phyloP scores from a whole-genome alignment of 2,888 invertebrate genomes.

The Epirrhoe alternata region DNA sequence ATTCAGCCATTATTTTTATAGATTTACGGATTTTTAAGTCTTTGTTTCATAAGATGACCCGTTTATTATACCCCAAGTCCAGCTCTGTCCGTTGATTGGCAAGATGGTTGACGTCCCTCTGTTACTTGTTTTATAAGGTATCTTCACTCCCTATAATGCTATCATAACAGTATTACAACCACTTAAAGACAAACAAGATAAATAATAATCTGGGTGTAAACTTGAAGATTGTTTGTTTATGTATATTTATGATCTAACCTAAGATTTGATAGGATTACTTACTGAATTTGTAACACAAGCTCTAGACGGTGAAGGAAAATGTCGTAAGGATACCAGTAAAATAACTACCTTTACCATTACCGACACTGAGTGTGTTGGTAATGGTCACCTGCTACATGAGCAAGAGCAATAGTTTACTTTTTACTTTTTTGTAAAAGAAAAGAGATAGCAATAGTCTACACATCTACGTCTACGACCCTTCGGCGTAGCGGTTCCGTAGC shows the following conservation, averaged over 20 bases:
- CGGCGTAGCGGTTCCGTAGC: slow-evolving; percentile 9
- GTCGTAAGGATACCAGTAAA: too few species aligned
- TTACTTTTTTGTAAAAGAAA: too few species aligned
- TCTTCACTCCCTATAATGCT: slow-evolving; percentile 13
- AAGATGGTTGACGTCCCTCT: slow-evolving; percentile 20
- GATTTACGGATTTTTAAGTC: too few species aligned
- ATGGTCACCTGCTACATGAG: too few species aligned
- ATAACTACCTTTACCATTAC: too few species aligned
- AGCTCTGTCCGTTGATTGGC: slow-evolving; percentile 17
- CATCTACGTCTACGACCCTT: not conserved
- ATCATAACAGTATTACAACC: slow-evolving; percentile 11
- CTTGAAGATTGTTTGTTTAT: not conserved
- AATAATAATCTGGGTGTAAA: not conserved
- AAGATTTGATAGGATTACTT: not conserved
- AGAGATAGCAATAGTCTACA: too few species aligned
- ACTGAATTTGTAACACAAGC: too few species aligned
- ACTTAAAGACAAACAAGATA: not conserved
- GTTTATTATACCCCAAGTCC: not conserved
- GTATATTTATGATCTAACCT: not conserved
- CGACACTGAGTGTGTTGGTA: too few species aligned
- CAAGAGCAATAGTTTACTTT: too few species aligned
- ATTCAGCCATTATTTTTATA: too few species aligned
- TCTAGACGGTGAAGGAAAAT: too few species aligned
- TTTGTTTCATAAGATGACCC: too few species aligned
- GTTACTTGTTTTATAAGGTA: slow-evolving; percentile 27